A percentile compares a stretch with the other conserved stretches of the same genome.
These are phyloP conservation scores for Ganaspis brasiliensis DNA, from an alignment of 2,888 invertebrate species.

Conservation along the genomic window DNA sequence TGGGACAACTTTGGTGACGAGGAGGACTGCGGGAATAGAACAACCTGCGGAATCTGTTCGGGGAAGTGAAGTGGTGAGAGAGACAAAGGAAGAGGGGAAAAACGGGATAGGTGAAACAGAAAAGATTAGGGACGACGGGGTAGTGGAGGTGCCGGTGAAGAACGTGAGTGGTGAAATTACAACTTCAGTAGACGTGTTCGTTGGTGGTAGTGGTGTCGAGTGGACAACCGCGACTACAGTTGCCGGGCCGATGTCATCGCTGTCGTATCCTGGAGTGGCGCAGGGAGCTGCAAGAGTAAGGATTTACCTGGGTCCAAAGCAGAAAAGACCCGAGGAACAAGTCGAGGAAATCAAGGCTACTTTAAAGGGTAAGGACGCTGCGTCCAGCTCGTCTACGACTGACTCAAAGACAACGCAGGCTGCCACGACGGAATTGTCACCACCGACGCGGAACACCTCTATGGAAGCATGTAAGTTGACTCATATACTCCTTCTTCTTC, in stretches of 20 bases:
- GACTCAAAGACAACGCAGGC: conserved; percentile 58
- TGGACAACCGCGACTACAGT: conserved; percentile 70
- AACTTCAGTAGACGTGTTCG: conserved; percentile 53
- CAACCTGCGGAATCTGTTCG: conserved; percentile 48
- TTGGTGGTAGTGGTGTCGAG: conserved; percentile 67
- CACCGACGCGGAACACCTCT: conserved; percentile 75
- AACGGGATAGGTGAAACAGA: conserved; percentile 50
- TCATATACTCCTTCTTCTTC: conserved; percentile 23
- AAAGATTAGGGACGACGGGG: conserved; percentile 52
- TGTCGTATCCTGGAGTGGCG: conserved; percentile 73
- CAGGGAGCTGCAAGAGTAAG: conserved; percentile 73
- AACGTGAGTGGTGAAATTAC: conserved; percentile 55
- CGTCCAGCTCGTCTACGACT: conserved; percentile 42
- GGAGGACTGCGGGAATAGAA: conserved; percentile 50
- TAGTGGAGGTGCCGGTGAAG: conserved; percentile 54
- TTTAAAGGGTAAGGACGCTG: conserved; percentile 56
- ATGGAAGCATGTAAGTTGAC: conserved; percentile 76
- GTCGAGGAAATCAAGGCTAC: conserved; percentile 66
- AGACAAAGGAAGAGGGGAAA: conserved; percentile 53
- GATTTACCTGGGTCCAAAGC: conserved; percentile 69
- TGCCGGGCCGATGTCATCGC: conserved; percentile 77
- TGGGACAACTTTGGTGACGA: conserved; percentile 40
- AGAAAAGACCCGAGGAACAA: conserved; percentile 60
- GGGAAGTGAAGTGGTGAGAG: conserved; percentile 54
- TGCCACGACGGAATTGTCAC: conserved; percentile 71